These are phyloP conservation scores for Sphenopsis melanotis DNA, from an alignment of 2,797 vertebrate genomes.

Conservation along the genomic window DNA sequence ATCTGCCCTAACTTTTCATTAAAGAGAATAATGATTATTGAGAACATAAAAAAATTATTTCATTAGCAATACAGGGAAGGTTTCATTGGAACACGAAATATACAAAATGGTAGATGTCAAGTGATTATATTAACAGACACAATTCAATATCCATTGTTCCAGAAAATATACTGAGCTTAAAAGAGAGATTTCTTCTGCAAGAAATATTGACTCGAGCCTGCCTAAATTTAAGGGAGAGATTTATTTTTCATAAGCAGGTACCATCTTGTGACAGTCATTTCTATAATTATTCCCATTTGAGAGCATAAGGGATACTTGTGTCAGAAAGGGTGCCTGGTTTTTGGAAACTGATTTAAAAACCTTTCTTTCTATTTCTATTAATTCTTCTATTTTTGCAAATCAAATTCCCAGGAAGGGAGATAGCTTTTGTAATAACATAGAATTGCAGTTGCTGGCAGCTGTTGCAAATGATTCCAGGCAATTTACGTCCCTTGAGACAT, in stretches of 20 bases:
- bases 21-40: slow-evolving; percentile 64
- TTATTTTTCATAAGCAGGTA: slow-evolving; percentile 45
- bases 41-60: slow-evolving; percentile 68
- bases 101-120: slow-evolving; percentile 59
- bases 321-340: not conserved
- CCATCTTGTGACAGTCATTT: slow-evolving; percentile 24
- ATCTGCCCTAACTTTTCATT: slow-evolving; percentile 65
- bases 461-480: slow-evolving; percentile 64
- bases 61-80: slow-evolving; percentile 55
- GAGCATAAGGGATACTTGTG: slow-evolving; percentile 3
- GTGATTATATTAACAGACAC: slow-evolving; percentile 62
- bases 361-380: slow-evolving; percentile 48
- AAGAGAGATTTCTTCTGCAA: slow-evolving; percentile 48
- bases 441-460: slow-evolving; percentile 63
- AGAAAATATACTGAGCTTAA: slow-evolving; percentile 65
- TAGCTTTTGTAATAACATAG: slow-evolving; percentile 68
- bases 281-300: slow-evolving; percentile 33
- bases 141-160: slow-evolving; percentile 65
- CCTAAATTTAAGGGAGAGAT: slow-evolving; percentile 42
- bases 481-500: slow-evolving; percentile 49
- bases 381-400: slow-evolving; percentile 63
- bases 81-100: slow-evolving; percentile 47
- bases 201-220: slow-evolving; percentile 35
- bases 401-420: slow-evolving; percentile 54
- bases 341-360: slow-evolving; percentile 19